phyloP scores from a whole-genome alignment of 2,797 vertebrate genomes.

The Heliangelus exortis region DNA sequence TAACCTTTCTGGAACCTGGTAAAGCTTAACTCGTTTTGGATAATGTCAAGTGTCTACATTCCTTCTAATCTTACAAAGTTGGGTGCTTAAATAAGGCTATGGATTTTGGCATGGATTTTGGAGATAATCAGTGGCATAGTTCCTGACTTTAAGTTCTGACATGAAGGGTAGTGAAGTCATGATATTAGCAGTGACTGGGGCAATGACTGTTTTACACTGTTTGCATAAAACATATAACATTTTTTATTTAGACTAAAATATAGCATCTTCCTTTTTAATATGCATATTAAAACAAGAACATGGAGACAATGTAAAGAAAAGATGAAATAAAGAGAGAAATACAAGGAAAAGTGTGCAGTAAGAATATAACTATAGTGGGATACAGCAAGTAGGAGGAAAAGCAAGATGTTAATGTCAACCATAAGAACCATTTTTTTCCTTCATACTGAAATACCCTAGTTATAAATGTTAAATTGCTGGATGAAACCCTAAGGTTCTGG shows the following conservation, averaged over 20 bases:
- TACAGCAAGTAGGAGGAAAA: background rate
- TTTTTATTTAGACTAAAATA: background rate
- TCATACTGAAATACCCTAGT: background rate
- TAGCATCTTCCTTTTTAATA: background rate
- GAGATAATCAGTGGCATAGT: background rate
- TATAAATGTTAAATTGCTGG: background rate
- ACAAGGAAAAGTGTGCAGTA: background rate
- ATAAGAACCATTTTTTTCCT: background rate
- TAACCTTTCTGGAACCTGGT: background rate
- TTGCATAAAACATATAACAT: background rate
- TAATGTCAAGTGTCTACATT: background rate
- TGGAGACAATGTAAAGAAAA: background rate
- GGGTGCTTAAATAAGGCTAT: background rate
- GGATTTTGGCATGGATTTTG: rapidly evolving
- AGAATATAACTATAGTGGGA: background rate
- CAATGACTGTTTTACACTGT: no score
- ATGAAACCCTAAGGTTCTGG: background rate
- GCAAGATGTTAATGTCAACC: background rate
- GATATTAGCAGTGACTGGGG: background rate
- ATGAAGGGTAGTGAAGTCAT: background rate
- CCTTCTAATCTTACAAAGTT: background rate
- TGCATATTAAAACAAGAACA: background rate
- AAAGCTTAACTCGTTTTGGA: background rate
- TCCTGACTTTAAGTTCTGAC: background rate
- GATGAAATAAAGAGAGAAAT: background rate